Percentiles rank a stretch among this genome's conserved stretches.
phyloP scores from a whole-genome alignment of 2,113 vertebrate genomes.

The Eolophus roseicapilla region DNA sequence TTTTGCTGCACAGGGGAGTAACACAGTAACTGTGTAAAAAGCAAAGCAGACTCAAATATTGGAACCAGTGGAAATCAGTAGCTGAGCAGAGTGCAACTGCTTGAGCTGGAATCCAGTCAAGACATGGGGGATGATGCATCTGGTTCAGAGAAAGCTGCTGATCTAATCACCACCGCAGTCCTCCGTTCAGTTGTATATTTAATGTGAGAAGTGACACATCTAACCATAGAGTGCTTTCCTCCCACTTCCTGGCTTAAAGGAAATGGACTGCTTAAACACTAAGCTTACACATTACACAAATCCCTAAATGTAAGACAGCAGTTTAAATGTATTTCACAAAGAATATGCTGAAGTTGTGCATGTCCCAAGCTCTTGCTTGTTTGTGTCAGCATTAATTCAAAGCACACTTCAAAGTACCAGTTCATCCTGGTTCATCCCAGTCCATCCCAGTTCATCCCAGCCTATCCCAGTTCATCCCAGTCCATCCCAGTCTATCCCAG shows the following conservation, averaged over 20 bases:
- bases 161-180: not conserved
- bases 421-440: too few species aligned
- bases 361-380: not conserved
- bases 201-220: not conserved
- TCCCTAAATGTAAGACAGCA: not conserved
- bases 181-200: not conserved
- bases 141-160: not conserved
- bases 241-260: not conserved
- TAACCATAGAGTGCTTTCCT: not conserved
- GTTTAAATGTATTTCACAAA: not conserved
- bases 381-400: not conserved
- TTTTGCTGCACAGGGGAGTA: not conserved
- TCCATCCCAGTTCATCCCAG: too few species aligned
- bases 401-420: not conserved
- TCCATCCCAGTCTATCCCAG: too few species aligned
- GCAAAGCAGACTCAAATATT: not conserved
- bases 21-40: not conserved
- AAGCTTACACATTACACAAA: not conserved
- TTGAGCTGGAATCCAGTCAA: not conserved
- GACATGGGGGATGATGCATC: not conserved
- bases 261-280: not conserved
- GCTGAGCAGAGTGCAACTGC: not conserved
- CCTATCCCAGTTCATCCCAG: too few species aligned
- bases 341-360: not conserved
- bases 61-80: not conserved